phyloP scores from a whole-genome alignment of 2,888 invertebrate species.

The Hedya salicella region DNA sequence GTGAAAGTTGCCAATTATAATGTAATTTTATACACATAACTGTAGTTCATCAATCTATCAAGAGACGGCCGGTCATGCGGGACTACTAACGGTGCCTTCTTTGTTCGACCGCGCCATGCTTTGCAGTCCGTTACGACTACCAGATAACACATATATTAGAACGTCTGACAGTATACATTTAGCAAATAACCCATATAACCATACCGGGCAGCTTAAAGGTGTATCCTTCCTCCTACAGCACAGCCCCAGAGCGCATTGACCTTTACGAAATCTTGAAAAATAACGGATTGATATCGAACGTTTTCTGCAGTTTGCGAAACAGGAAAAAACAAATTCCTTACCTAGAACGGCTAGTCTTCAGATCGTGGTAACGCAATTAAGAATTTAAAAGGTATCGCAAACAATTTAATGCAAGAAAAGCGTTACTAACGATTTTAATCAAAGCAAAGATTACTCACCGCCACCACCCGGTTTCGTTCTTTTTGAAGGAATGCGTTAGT shows the following conservation, averaged over 20 bases:
- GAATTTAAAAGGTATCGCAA: background rate
- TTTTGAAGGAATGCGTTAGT: slow-evolving; percentile 65
- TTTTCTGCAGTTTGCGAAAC: slow-evolving; percentile 27
- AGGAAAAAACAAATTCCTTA: slow-evolving; percentile 48
- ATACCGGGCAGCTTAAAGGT: slow-evolving; percentile 55
- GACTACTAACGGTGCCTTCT: slow-evolving; percentile 42
- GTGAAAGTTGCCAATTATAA: slow-evolving; percentile 54
- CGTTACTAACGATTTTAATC: slow-evolving; percentile 46
- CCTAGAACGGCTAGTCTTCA: slow-evolving; percentile 45
- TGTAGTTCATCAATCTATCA: slow-evolving; percentile 51
- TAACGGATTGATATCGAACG: slow-evolving; percentile 67
- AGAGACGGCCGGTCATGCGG: slow-evolving; percentile 41
- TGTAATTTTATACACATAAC: slow-evolving; percentile 60
- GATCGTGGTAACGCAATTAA: slow-evolving; percentile 3
- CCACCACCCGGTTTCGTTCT: slow-evolving; percentile 66
- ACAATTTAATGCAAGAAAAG: slow-evolving; percentile 23
- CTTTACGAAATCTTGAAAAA: slow-evolving; percentile 77
- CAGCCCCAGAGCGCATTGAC: slow-evolving; percentile 74
- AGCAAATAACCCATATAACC: slow-evolving; percentile 55
- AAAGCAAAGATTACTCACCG: slow-evolving; percentile 71
- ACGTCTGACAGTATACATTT: slow-evolving; percentile 54
- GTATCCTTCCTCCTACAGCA: slow-evolving; percentile 52
- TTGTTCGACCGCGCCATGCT: slow-evolving; percentile 42
- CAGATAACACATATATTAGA: slow-evolving; percentile 35
- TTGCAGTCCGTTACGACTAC: slow-evolving; percentile 17